phyloP scores from a whole-genome alignment of 2,113 vertebrate species.

The Genyomyrus donnyi region DNA sequence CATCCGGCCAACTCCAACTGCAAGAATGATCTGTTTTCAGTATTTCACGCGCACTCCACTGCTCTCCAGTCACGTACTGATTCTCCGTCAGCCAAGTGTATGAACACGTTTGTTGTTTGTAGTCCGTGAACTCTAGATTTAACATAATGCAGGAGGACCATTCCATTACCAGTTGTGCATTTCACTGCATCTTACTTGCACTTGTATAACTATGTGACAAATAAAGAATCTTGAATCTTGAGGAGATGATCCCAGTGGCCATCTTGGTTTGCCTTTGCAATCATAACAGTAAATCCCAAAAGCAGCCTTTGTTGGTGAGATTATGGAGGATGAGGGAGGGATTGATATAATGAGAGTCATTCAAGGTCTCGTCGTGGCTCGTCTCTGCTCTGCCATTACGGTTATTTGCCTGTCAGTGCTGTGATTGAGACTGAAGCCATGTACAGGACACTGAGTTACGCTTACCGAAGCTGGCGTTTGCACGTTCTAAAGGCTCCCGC shows the following conservation, averaged over 20 bases:
- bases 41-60: background rate
- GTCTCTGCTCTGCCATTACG: background rate
- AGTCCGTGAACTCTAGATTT: background rate
- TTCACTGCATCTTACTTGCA: background rate
- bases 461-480: background rate
- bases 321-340: background rate
- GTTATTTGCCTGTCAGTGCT: background rate
- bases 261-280: background rate
- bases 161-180: background rate
- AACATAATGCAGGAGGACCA: background rate
- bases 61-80: background rate
- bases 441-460: background rate
- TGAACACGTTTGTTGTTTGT: slow-evolving; percentile 40
- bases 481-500: background rate
- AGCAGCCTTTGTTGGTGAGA: background rate
- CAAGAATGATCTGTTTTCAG: background rate
- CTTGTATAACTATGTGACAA: background rate
- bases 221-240: background rate
- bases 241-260: background rate
- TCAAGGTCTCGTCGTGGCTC: background rate
- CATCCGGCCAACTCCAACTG: background rate
- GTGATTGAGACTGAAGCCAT: background rate
- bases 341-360: background rate
- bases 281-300: background rate
- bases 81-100: background rate